Evolutionary conservation across 2,113 vertebrate species (phyloP), one percentile per base, ranked within the genome.

Genomic region (Parotia lawesii): DNA sequence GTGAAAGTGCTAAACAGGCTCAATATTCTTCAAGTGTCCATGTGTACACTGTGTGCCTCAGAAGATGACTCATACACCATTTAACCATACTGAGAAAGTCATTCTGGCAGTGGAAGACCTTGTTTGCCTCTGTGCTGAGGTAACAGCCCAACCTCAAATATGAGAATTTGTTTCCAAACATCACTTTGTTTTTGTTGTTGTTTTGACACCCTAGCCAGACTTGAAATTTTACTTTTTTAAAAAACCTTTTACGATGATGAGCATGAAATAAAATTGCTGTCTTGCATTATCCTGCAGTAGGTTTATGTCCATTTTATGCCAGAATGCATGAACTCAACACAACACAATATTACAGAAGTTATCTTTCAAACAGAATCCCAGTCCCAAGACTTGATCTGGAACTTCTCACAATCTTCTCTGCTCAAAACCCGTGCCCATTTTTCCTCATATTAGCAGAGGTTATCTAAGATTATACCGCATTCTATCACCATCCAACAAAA

Each of bases 341-440:
- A 87, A 31, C 12, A 17, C 53, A 94, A 31, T 56, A 89, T 64
- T 78, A 47, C 27, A 90, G 37, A 78, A 50, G 44, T 40, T 25
- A 28, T 14, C 35, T 93, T 87, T 81, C 71, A 94, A 91, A 92
- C 22, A 87, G 66, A 95, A 92, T 57, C 75, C 54, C 75, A 89
- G 5, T 77, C 71, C 83, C 44, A 75, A 56, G 57, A n/a, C 13
- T 72, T 66, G 37, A 73, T 87, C 87, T 73, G 69, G 70, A 93
- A 71, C 69, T 75, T 76, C 18, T 76, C 81, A 67, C 58, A 57
- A 15, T n/a, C 70, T 91, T 86, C 72, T 76, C 56, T 74, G 12
- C 19, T 29, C 28, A 16, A 80, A 10, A 40, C 14, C 33, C 79
- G 27, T 72, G 24, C 31, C 40, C 23, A 35, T 33, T 75, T 57